These are phyloP conservation scores for Climacteris rufus DNA, from an alignment of 2,113 vertebrate species.

Conservation along the genomic window DNA sequence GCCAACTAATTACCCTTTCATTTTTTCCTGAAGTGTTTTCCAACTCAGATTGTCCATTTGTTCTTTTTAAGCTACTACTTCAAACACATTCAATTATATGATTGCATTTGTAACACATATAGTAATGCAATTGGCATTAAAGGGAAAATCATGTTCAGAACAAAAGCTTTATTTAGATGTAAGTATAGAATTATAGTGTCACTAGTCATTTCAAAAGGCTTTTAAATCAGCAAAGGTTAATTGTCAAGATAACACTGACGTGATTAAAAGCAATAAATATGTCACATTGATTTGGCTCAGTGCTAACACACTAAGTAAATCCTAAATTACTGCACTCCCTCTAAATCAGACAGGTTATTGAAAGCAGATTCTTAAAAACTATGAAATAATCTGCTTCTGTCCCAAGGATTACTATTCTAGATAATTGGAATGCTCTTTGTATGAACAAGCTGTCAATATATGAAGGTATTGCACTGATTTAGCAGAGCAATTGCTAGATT, in stretches of 20 bases:
- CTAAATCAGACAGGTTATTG: background rate
- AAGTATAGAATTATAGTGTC: background rate
- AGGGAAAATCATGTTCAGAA: slow-evolving; percentile 3
- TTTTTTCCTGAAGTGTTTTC: background rate
- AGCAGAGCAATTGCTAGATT: background rate
- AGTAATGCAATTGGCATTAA: background rate
- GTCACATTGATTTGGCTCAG: background rate
- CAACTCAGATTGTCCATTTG: background rate
- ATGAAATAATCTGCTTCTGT: background rate
- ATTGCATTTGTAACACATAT: background rate
- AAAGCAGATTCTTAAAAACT: background rate
- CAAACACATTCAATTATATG: background rate
- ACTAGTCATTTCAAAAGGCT: background rate
- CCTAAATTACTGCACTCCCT: background rate
- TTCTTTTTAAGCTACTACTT: background rate
- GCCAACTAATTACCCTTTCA: background rate
- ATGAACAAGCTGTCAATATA: background rate
- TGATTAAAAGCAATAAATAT: slow-evolving; percentile 4
- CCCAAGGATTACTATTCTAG: background rate
- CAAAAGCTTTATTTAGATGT: slow-evolving; percentile 24
- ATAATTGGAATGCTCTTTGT: background rate
- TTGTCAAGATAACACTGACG: background rate
- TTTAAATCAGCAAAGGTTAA: slow-evolving; percentile 36
- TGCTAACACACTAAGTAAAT: background rate
- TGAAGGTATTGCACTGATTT: background rate